Base-by-base conservation (phyloP, 1,140 invertebrate species). In the Cotesia typhae region DNA sequence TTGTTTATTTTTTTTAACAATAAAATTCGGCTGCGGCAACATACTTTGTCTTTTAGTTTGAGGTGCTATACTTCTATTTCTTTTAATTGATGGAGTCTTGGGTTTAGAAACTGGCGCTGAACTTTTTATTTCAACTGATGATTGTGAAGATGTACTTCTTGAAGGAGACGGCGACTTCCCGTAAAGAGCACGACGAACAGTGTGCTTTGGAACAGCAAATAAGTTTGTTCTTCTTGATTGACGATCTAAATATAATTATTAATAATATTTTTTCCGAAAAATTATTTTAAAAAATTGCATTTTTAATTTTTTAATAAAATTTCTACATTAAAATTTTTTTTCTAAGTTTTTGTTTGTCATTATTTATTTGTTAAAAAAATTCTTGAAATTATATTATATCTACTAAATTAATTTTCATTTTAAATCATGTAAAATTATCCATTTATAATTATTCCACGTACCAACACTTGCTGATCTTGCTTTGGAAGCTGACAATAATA, bases 161-260 rank as follows among this genome's bases (percentile, higher is more conserved):
- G 59, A 47, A 36, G 70, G 51, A 9, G 61, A 52, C 7, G 61
- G 51, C 4, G 61, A 57, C 3, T 14, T 20, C 0, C 38, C 61
- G 28, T 71, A 71, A 4, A 71, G 51, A 14, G 63, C 37, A 3
- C 70, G 61, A n/a, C 70, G 70, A 41, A 65, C 70, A 12, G 47
- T 52, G 4, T 47, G 17, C 5, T 53, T 53, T 28, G 70, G 70
- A 9, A 65, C 9, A 3, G 65, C n/a, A 10, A 71, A 71, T 41
- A 41, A 41, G 4, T 41, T 41, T 20, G 63, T 65, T 38, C 51
- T 51, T 1, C 61, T 38, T 37, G 47, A 38, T 17, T 2, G 4
- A n/a, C 61, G 61, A 38, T 55, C 70, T 71, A n/a, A 17, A 65
- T 37, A 6, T 35, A 4, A 70, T 7, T 35, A 36, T 36, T n/a